A percentile compares a stretch with the other conserved stretches of the same genome.
phyloP scores from a whole-genome alignment of 1,140 invertebrate species.

The Telenomus remus region DNA sequence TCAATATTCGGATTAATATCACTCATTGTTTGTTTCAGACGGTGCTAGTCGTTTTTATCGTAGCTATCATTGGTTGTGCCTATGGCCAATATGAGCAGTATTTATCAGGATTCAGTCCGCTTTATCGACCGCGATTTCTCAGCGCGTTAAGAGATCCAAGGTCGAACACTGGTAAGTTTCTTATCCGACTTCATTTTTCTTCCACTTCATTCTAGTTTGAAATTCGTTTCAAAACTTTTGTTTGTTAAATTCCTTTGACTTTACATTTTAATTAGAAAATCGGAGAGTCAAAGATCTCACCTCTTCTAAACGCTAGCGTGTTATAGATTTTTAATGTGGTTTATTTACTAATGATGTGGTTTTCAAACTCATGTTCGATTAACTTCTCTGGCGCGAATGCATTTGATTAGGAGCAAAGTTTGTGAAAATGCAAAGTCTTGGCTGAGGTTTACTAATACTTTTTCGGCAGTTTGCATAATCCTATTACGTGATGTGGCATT shows the following conservation, averaged over 20 bases:
- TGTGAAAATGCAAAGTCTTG: background rate
- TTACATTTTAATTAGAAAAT: no score
- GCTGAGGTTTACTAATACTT: background rate
- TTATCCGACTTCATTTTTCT: background rate
- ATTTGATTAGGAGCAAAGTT: background rate
- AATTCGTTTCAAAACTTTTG: background rate
- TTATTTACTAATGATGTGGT: no score
- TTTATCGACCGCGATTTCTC: conserved; percentile 54
- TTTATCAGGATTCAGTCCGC: conserved; percentile 68
- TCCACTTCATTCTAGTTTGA: background rate
- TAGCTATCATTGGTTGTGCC: conserved; percentile 58
- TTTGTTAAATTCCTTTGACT: background rate
- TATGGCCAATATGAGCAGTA: conserved; percentile 68
- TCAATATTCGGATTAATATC: background rate
- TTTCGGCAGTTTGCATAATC: conserved; percentile 25
- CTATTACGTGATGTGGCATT: conserved; percentile 28
- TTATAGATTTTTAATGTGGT: no score
- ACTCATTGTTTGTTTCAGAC: conserved; percentile 58
- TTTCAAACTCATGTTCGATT: no score
- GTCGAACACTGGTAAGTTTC: conserved; percentile 66
- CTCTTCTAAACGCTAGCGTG: no score
- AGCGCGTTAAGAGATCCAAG: conserved; percentile 68
- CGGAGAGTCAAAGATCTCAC: no score
- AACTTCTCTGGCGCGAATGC: background rate
- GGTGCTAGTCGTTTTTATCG: conserved; percentile 61